Conservation (phyloP, 1,140 invertebrate genomes). For the Polypedilum pembai region DNA sequence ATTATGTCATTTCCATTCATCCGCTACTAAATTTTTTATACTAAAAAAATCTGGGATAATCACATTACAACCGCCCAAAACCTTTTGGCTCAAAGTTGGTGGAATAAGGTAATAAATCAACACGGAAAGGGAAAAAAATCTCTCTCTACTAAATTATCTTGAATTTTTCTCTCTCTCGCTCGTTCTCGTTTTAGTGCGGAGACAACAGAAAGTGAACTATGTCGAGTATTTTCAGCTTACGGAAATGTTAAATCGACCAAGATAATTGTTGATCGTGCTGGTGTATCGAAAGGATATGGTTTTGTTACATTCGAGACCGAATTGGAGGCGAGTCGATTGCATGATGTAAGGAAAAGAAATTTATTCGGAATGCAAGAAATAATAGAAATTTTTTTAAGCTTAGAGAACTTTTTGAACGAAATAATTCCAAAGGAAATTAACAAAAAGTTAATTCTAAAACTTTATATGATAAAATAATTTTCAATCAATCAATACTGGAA, state of each 20-base stretch:
- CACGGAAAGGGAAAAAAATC: background rate
- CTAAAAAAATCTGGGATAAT: slow-evolving; percentile 12
- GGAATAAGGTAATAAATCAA: slow-evolving; percentile 40
- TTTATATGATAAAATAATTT: too few species aligned
- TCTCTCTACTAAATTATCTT: background rate
- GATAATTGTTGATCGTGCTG: slow-evolving; percentile 87
- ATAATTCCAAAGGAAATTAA: too few species aligned
- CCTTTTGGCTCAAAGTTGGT: slow-evolving; percentile 34
- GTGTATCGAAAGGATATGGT: slow-evolving; percentile 90
- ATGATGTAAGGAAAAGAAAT: slow-evolving; percentile 47
- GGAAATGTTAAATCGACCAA: slow-evolving; percentile 88
- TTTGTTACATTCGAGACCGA: slow-evolving; percentile 94
- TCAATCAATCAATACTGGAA: too few species aligned
- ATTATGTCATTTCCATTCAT: slow-evolving; percentile 15
- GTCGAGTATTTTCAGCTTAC: slow-evolving; percentile 75
- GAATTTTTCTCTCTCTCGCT: background rate
- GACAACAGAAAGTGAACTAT: slow-evolving; percentile 75
- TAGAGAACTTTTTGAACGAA: too few species aligned
- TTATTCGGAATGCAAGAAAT: too few species aligned
- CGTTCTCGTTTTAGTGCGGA: slow-evolving; percentile 51
- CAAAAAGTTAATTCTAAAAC: too few species aligned
- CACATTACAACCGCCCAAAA: background rate
- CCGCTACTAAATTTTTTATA: background rate
- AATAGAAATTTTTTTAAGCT: too few species aligned
- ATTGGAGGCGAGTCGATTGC: slow-evolving; percentile 73